A percentile compares a stretch with the other conserved stretches of the same genome.
Evolutionary conservation across 2,113 vertebrate species (phyloP).

Genomic region (Grammomys surdaster): DNA sequence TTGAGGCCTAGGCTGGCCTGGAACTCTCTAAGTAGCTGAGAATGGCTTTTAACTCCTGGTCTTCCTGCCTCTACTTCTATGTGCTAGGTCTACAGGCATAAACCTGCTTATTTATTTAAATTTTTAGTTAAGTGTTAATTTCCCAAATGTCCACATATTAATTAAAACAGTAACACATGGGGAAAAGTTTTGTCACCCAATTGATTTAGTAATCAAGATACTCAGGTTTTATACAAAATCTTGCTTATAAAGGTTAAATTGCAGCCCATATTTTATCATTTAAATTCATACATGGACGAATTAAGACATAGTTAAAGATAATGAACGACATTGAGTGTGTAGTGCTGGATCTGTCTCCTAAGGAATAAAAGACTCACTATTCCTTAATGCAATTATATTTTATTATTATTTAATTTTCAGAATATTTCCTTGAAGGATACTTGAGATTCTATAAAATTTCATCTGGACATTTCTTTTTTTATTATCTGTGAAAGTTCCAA

Average conservation of each 20-base stretch:
- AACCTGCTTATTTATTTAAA: neutral
- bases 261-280: neutral
- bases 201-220: neutral
- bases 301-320: neutral
- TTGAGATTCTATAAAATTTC: neutral
- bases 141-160: neutral
- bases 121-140: slow-evolving; percentile 8
- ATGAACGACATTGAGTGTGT: neutral
- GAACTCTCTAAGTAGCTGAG: no score
- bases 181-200: neutral
- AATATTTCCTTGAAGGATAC: neutral
- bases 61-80: neutral
- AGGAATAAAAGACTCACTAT: neutral
- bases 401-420: neutral
- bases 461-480: neutral
- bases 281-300: neutral
- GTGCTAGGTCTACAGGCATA: neutral
- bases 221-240: neutral
- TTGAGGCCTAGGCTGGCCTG: no score
- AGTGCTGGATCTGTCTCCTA: neutral
- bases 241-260: neutral
- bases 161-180: neutral
- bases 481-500: neutral
- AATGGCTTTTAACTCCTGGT: neutral
- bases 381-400: neutral